phyloP scores from a whole-genome alignment of 2,797 vertebrate species.

The Sebastes aleutianus region DNA sequence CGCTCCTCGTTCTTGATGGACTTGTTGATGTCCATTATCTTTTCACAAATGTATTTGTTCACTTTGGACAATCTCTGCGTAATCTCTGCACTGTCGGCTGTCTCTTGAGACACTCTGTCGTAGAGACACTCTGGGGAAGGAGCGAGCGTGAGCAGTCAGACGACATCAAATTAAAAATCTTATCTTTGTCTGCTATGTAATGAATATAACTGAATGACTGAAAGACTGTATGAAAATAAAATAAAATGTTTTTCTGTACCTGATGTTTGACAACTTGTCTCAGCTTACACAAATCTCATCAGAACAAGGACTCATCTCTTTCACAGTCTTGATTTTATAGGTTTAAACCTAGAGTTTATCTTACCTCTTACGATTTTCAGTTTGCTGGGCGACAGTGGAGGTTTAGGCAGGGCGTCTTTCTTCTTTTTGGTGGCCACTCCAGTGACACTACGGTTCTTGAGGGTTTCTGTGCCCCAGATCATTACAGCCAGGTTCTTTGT shows the following conservation, averaged over 20 bases:
- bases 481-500: constrained; percentile 99
- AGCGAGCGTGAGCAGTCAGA: constrained; percentile 51
- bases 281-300: neutral
- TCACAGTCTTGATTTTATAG: neutral
- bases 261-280: neutral
- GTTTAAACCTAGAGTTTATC: neutral
- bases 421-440: constrained; percentile 99
- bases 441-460: constrained; percentile 98
- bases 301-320: neutral
- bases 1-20: constrained; percentile 99
- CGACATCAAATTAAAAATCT: constrained; percentile 42
- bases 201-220: neutral
- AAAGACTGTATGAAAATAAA: neutral
- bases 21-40: constrained; percentile 99
- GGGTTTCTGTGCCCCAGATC: constrained; percentile 99
- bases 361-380: constrained; percentile 98
- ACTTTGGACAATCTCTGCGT: constrained; percentile 99
- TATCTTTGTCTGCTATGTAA: constrained; percentile 15
- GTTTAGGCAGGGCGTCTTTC: constrained; percentile 97
- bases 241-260: neutral
- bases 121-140: constrained; percentile 94
- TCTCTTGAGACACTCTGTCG: constrained; percentile 99
- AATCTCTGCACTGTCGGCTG: constrained; percentile 97
- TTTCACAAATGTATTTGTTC: constrained; percentile 99
- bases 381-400: constrained; percentile 97